These are phyloP conservation scores for Melikaiella ostensackeni DNA, from an alignment of 2,888 invertebrate genomes.

Conservation along the genomic window DNA sequence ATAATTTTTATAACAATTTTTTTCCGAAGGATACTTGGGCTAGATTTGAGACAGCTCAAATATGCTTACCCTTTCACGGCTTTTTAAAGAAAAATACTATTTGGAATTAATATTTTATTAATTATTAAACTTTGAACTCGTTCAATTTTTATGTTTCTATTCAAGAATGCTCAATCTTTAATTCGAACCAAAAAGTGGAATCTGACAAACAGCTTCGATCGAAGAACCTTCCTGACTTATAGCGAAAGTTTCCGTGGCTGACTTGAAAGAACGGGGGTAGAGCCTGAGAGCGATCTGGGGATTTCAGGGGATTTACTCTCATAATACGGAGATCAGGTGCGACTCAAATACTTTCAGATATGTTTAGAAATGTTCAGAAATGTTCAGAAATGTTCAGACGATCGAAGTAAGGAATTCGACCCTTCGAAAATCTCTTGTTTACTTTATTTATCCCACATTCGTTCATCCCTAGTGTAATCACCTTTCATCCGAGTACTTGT, in stretches of 20 bases:
- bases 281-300: conserved; percentile 4
- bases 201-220: conserved; percentile 7
- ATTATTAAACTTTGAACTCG: no score
- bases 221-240: conserved; percentile 10
- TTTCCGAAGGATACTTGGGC: no score
- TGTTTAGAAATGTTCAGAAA: neutral
- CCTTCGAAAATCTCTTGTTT: neutral
- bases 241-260: neutral
- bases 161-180: no score
- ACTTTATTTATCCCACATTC: conserved; percentile 8
- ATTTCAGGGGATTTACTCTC: conserved; percentile 25
- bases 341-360: conserved; percentile 6
- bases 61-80: no score
- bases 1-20: no score
- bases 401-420: neutral
- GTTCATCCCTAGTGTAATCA: neutral
- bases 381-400: neutral
- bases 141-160: no score
- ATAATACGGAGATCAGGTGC: conserved; percentile 32
- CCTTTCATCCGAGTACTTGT: neutral
- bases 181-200: neutral
- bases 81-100: no score
- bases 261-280: neutral
- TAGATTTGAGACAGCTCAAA: no score
- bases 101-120: no score